Evolutionary conservation across 2,888 invertebrate genomes (phyloP), one percentile per base, ranked within the genome.

Genomic region (Schrankia costaestrigalis): DNA sequence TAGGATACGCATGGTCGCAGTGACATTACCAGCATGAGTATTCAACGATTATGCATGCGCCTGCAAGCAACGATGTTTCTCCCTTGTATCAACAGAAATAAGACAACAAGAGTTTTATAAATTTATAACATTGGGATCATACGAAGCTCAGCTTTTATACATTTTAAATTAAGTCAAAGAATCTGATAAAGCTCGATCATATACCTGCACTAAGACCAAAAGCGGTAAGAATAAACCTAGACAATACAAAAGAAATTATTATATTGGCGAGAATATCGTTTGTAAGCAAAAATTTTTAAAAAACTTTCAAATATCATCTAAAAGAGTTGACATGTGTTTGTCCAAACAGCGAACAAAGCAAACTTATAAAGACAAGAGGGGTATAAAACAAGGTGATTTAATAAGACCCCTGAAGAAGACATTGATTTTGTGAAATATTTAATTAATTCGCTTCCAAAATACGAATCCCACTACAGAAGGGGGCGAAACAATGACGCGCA

Each of bases 21-120:
- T 39, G 1, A 27, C 34, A 0, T 7, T 39, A 8, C 23, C 8
- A 11, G 8, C 41, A 1, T 41, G 42, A 39, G 18, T 24, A 33
- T 45, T 45, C 14, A 11, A 22, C 5, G 31, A 41, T 21, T 36
- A 35, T 35, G 3, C 25, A 4, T 43, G 42, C 14, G 7, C 14
- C 7, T 39, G 36, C 21, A 26, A 26, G 5, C 23, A 26, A 15
- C 28, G 21, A 11, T 41, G 44, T 35, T 4, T 15, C 12, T 22
- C 2, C 8, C 10, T 27, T 14, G 28, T 47, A 25, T 9, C 41
- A 26, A 19, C 14, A 26, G 33, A 49, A 33, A 31, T 7, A 36
- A 11, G 49, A 29, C 33, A 38, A 32, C 15, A 36, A 31, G 42
- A 42, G 13, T 47, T 47, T 31, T 12, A 43, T 11, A 49, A 32